phyloP scores from a whole-genome alignment of 1,140 invertebrate species.

The Orchestia grillus region DNA sequence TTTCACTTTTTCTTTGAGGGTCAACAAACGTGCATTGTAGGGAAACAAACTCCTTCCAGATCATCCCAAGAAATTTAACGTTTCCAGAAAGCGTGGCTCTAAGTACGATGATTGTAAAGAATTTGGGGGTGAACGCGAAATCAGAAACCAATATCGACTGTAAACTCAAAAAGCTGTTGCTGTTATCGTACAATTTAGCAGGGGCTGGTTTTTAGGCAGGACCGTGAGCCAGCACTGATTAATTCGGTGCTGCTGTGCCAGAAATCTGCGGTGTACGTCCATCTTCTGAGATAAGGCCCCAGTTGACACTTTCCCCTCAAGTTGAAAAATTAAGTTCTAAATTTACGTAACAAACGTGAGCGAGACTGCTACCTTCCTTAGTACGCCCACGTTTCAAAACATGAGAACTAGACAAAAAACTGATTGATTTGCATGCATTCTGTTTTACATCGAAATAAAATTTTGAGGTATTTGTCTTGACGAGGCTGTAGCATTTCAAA shows the following conservation, averaged over 20 bases:
- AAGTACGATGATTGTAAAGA: not conserved
- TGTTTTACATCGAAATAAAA: not conserved
- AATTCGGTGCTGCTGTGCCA: not conserved
- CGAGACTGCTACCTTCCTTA: too few species aligned
- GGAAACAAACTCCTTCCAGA: not conserved
- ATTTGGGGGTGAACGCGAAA: not conserved
- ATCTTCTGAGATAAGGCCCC: not conserved
- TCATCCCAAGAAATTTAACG: not conserved
- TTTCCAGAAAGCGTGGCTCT: not conserved
- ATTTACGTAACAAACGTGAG: not conserved
- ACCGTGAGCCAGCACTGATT: not conserved
- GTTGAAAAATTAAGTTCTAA: not conserved
- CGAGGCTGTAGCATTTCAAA: not conserved
- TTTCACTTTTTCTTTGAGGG: not conserved
- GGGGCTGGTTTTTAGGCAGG: not conserved
- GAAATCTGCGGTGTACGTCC: not conserved
- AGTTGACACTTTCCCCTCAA: not conserved
- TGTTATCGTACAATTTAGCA: not conserved
- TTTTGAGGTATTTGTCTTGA: not conserved
- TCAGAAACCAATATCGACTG: not conserved
- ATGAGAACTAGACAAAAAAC: not conserved
- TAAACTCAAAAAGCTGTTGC: not conserved
- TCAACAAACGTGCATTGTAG: not conserved
- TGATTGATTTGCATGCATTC: too few species aligned
- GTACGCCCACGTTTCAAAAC: not conserved